Conservation (phyloP, 2,797 vertebrate species). For the Oreochromis mossambicus region DNA sequence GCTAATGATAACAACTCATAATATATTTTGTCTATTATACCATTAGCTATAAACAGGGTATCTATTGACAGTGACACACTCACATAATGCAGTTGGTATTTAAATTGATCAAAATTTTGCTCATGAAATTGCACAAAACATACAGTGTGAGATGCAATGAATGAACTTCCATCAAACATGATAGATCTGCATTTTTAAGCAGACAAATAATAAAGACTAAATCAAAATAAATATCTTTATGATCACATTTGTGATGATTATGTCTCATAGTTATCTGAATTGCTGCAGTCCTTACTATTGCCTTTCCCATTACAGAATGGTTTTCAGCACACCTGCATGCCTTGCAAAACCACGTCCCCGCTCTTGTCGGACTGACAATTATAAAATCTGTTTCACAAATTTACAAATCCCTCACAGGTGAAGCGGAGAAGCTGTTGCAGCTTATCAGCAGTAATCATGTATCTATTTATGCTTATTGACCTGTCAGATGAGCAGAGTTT, state of each 20-base stretch:
- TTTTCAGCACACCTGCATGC: not conserved
- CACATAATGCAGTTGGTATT: not conserved
- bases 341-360: not conserved
- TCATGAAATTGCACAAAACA: not conserved
- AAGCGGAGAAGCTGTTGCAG: not conserved
- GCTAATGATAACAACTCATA: not conserved
- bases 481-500: constrained; percentile 8
- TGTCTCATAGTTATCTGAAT: not conserved
- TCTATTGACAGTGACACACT: not conserved
- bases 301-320: not conserved
- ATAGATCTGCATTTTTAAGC: not conserved
- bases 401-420: not conserved
- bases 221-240: not conserved
- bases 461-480: constrained; percentile 2
- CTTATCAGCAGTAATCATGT: not conserved
- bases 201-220: not conserved
- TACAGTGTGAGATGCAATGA: not conserved
- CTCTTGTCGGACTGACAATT: not conserved
- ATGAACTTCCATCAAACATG: not conserved
- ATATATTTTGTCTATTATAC: not conserved
- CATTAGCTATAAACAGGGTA: not conserved
- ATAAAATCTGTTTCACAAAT: not conserved
- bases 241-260: not conserved
- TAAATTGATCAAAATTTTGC: not conserved
- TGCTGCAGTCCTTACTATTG: not conserved